Base-by-base conservation (phyloP, 2,113 vertebrate species). In the Cygnus atratus region DNA sequence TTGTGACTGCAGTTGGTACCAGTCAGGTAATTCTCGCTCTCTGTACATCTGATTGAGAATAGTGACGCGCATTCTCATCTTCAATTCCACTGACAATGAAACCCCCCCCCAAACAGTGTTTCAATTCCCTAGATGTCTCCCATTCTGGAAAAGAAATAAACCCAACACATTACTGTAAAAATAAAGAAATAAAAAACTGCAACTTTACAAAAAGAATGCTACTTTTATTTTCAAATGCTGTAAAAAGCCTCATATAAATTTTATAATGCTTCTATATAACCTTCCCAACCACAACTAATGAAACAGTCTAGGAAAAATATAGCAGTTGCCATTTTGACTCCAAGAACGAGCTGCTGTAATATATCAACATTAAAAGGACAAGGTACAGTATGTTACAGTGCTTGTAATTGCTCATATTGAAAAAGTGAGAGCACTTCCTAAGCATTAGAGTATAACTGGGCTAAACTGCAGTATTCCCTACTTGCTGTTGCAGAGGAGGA, bases 221-320 rank as follows among this genome's bases (percentile, higher is more conserved):
- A 93, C 86, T 94, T 97, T 97, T 97, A 97, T 97, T 97, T 95
- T 97, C 95, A 97, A 97, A 97, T 75, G 95, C 94, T 90, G 95
- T 97, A 97, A 97, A 97, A 97, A 97, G 97, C 97, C 85, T 96
- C 97, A 96, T 97, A 97, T 97, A 97, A 97, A 97, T 93, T 87
- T 96, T 92, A 95, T 97, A 97, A 96, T 94, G 96, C 92, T 96
- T 96, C 94, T 95, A 86, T 89, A 90, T 96, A 96, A 95, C 95
- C 93, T 96, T 96, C 93, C 95, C 93, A 93, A 94, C 82, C 95
- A 97, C 96, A 92, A 57, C 97, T 93, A 96, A 84, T 62, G 92
- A 90, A 96, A 97, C 95, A 94, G 79, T 97, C 95, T 92, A 96
- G 90, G 91, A 96, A 92, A 95, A 97, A 96, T 95, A 96, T 59